Conservation (phyloP, 2,113 vertebrate species). For the Cyanoliseus patagonus region DNA sequence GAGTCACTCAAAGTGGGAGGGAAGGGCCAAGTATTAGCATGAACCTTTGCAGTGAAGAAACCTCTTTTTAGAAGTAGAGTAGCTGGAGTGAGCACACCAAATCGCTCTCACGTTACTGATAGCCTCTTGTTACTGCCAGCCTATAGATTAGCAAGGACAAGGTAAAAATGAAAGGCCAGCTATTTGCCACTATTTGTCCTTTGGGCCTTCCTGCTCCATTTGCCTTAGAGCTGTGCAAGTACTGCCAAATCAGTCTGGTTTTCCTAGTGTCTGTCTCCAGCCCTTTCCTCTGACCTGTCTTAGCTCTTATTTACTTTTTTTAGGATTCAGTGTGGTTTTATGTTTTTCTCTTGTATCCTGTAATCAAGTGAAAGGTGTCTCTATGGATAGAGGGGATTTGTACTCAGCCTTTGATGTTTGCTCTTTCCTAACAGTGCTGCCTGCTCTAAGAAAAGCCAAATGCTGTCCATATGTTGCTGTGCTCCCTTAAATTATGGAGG, state of each 20-base stretch:
- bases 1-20: not conserved
- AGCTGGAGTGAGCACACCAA: not conserved
- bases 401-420: slow-evolving; percentile 35
- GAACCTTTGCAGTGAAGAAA: not conserved
- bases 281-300: not conserved
- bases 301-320: not conserved
- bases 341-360: slow-evolving; percentile 44
- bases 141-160: not conserved
- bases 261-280: not conserved
- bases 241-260: not conserved
- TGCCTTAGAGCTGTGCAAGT: not conserved
- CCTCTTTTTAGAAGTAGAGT: not conserved
- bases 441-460: slow-evolving; percentile 48
- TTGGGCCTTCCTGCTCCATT: not conserved
- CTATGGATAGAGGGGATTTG: slow-evolving; percentile 28
- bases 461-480: not conserved
- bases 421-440: slow-evolving; percentile 5
- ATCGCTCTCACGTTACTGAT: not conserved
- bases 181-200: not conserved
- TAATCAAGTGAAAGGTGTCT: slow-evolving; percentile 43
- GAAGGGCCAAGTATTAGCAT: not conserved
- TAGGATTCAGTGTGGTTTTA: not conserved
- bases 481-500: slow-evolving; percentile 45
- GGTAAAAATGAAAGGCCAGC: not conserved
- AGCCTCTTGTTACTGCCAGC: not conserved